Evolutionary conservation across 1,140 invertebrate species (phyloP), one percentile per base, ranked within the genome.

Genomic region (Dreissena polymorpha): DNA sequence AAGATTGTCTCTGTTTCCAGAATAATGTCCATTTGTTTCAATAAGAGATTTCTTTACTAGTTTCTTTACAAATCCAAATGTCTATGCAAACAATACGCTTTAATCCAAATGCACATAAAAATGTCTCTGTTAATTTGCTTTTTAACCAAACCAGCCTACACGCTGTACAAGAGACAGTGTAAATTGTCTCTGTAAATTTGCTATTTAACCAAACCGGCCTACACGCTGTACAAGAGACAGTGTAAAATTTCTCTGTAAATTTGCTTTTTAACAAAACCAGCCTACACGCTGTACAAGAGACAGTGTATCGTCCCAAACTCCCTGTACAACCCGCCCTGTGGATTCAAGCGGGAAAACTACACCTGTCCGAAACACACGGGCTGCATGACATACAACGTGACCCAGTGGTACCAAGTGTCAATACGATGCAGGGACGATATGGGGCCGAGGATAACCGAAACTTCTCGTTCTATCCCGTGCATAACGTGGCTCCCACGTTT

Each of bases 371-470:
- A 60, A 60, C 57, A 60, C 57, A n/a, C 57, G 16, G 57, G 57
- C 57, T 60, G 57, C 57, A 60, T 60, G 57, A 60, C 57, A n/a
- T 10, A 60, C 57, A 60, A 60, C 57, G 57, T 60, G 57, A 60
- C 57, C 2, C 57, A 60, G 57, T 60, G 3, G 57, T 60, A 60
- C 21, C 16, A 60, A 2, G 57, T 60, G 57, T 60, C 57, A 23
- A 60, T 60, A 2, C 16, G 16, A 60, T 60, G 57, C 57, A 60
- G 21, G 57, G 57, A 60, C 12, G 57, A 18, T 60, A 60, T 60
- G 57, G 57, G 57, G 57, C 16, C 16, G 21, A 18, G 57, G 57
- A 60, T 23, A 60, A 60, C 21, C 16, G 10, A 10, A 60, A 55
- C 53, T 55, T 55, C 53, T 12, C 53, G 12, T 55, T 55, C 53